These are phyloP conservation scores for Chlorocebus sabaeus DNA, from an alignment of 2,113 vertebrate species.

Conservation along the genomic window DNA sequence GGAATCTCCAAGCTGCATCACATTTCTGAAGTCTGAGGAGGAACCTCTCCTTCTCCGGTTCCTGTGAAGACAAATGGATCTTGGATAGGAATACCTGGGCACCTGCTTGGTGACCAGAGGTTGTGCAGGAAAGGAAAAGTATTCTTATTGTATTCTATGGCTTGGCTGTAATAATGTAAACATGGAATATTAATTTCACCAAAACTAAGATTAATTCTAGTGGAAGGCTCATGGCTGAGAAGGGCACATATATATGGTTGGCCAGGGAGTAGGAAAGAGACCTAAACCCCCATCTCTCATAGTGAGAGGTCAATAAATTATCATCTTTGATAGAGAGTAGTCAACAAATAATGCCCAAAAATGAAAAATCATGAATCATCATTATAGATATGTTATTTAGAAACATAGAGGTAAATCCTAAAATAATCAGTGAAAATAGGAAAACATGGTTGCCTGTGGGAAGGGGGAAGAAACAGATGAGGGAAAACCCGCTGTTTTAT, in stretches of 20 bases:
- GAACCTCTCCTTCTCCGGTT: not conserved
- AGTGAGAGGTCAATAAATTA: not conserved
- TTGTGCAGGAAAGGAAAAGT: not conserved
- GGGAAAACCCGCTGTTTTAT: not conserved
- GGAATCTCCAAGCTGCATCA: not conserved
- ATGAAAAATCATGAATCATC: not conserved
- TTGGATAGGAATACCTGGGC: not conserved
- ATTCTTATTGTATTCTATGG: not conserved
- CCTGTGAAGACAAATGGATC: not conserved
- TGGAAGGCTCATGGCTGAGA: not conserved
- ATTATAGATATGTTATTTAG: not conserved
- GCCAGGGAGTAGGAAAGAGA: not conserved
- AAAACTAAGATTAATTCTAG: not conserved
- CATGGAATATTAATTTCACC: not conserved
- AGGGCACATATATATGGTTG: not conserved
- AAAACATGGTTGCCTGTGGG: not conserved
- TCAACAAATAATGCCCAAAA: not conserved
- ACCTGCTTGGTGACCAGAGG: not conserved
- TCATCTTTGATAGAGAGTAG: not conserved
- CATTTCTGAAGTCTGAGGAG: not conserved
- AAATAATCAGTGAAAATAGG: not conserved
- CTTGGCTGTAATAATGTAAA: not conserved
- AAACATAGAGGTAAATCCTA: not conserved
- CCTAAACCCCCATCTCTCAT: not conserved
- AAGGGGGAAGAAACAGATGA: not conserved